Evolutionary conservation across 1,140 invertebrate genomes (phyloP), one percentile per base, ranked within the genome.

Genomic region (Drosophila tropicalis): DNA sequence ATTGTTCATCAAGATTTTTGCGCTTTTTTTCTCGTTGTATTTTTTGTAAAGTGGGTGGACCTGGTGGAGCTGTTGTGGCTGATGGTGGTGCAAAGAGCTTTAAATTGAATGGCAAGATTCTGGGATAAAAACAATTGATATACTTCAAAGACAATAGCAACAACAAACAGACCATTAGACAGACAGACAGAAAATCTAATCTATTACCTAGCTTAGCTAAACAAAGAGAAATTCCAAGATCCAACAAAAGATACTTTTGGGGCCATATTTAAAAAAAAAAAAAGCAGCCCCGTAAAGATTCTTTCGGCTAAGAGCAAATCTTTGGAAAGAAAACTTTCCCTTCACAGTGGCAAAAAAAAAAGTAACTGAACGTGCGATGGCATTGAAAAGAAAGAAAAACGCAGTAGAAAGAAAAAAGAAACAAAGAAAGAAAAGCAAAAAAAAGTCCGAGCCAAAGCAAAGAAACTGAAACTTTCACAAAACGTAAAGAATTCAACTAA

Each of bases 401-500:
- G 39, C 32, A 10, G 66, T 58, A 29, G 29, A 29, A 29, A 29
- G 29, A 29, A 76, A 75, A 56, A 63, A 60, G 60, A 58, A 36
- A 67, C 19, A 61, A 61, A 56, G 60, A 47, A 39, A 9, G 55
- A 55, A 19, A n/a, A 29, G 10, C 40, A 68, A 17, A 47, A 47
- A 47, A 51, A 22, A 51, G 4, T 19, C 4, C 44, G 5, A 10
- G 19, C 17, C 44, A 51, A 56, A 69, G 77, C 67, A 89, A 78
- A 79, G 84, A 78, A 87, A 87, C 70, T 75, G 82, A 79, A 86
- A 87, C 76, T 89, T 87, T 86, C 44, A 41, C 47, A 73, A 87
- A 87, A 74, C 81, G 84, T 79, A 89, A 89, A 90, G 86, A 91
- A 91, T 91, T 90, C 90, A 90, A 86, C 90, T 91, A 91, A 91